These are phyloP conservation scores for Prorops nasuta DNA, from an alignment of 1,140 invertebrate species.

Conservation along the genomic window DNA sequence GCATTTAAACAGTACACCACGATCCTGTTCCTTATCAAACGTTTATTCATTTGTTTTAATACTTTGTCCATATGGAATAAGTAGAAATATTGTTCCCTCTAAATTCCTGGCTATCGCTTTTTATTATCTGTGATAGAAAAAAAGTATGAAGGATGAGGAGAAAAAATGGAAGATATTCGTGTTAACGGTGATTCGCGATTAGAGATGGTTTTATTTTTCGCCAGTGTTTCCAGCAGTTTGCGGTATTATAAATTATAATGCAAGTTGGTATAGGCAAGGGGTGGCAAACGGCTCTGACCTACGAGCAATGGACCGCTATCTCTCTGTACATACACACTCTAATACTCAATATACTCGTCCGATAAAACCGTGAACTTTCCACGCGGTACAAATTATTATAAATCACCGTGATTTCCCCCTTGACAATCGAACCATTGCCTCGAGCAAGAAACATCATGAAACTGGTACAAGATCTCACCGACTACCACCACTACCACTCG, in stretches of 20 bases:
- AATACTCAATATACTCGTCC: constrained; percentile 11
- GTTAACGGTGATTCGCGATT: no score
- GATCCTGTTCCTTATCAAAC: no score
- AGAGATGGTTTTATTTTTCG: neutral
- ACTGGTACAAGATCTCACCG: no score
- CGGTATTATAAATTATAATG: neutral
- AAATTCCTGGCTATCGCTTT: no score
- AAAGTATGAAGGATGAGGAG: no score
- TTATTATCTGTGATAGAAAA: no score
- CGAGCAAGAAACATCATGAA: constrained; percentile 2
- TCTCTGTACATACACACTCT: neutral
- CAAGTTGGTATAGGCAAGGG: neutral
- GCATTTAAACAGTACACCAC: no score
- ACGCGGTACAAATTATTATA: constrained; percentile 20
- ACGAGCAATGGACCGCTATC: neutral
- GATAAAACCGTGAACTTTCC: constrained; percentile 23
- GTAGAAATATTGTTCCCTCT: no score
- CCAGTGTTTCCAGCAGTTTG: neutral
- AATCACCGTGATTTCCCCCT: constrained; percentile 20
- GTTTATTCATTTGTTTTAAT: no score
- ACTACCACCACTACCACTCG: no score
- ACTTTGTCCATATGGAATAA: no score
- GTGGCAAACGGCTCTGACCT: neutral
- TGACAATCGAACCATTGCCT: constrained; percentile 2
- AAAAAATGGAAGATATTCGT: no score